phyloP scores from a whole-genome alignment of 2,888 invertebrate species.

The Calliopum simillimum region DNA sequence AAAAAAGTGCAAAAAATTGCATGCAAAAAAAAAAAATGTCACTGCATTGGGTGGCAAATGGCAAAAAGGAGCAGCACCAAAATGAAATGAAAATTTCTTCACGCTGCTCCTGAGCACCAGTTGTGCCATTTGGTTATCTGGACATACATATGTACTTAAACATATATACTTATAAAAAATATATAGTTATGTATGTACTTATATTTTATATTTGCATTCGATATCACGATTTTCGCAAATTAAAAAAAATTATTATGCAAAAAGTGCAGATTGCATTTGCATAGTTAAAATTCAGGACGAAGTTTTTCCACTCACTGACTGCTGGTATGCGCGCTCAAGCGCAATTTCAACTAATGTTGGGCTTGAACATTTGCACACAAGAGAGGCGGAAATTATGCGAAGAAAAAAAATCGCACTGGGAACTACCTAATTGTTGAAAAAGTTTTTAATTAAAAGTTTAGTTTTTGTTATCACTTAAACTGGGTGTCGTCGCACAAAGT shows the following conservation, averaged over 20 bases:
- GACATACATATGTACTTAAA: too few relatives aligned
- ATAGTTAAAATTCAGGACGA: slow-evolving; percentile 16
- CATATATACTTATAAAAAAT: too few relatives aligned
- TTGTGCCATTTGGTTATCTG: too few relatives aligned
- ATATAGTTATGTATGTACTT: slow-evolving; percentile 16
- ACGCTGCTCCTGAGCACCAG: too few relatives aligned
- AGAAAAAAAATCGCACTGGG: background rate
- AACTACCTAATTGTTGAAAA: too few relatives aligned
- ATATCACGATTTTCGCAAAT: slow-evolving; percentile 47
- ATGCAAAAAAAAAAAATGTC: slow-evolving; percentile 20
- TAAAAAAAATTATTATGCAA: slow-evolving; percentile 32
- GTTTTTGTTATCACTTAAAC: too few relatives aligned
- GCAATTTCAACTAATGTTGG: background rate
- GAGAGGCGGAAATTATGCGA: background rate
- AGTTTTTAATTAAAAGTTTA: too few relatives aligned
- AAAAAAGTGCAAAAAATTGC: slow-evolving; percentile 31
- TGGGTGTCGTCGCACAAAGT: too few relatives aligned
- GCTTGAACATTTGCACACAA: background rate
- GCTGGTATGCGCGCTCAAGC: background rate
- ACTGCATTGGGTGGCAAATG: too few relatives aligned
- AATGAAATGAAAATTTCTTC: too few relatives aligned
- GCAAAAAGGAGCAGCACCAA: too few relatives aligned
- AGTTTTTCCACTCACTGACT: slow-evolving; percentile 2
- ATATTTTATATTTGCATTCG: slow-evolving; percentile 21
- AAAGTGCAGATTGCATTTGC: slow-evolving; percentile 30